Conservation (phyloP, 2,888 invertebrate genomes). For the Icerya purchasi region DNA sequence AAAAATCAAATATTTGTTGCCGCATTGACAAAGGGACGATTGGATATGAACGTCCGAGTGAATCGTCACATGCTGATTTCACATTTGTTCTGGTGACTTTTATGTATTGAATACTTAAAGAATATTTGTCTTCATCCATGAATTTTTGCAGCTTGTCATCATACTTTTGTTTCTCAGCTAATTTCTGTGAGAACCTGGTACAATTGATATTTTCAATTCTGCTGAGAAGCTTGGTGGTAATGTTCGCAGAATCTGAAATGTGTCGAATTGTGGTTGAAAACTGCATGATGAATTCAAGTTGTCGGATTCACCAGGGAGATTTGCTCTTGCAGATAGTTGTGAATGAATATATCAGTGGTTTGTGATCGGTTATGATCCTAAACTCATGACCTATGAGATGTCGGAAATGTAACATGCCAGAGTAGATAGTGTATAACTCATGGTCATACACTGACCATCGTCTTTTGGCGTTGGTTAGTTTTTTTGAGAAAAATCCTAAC, state of each 20-base stretch:
- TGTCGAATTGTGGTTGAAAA: conserved; percentile 13
- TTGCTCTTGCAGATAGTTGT: conserved; percentile 5
- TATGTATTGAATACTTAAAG: not conserved
- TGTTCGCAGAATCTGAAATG: conserved; percentile 9
- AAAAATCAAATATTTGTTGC: conserved; percentile 10
- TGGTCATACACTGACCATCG: conserved; percentile 14
- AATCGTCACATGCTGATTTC: conserved; percentile 6
- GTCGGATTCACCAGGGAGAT: conserved; percentile 5
- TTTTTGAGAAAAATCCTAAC: conserved; percentile 15
- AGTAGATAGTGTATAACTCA: conserved; percentile 14
- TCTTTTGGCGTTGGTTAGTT: conserved; percentile 8
- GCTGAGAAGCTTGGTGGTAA: conserved; percentile 9
- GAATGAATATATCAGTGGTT: conserved; percentile 14
- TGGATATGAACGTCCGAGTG: conserved; percentile 18
- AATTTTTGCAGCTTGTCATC: conserved; percentile 3
- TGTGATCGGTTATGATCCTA: conserved; percentile 15
- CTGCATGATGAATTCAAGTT: conserved; percentile 12
- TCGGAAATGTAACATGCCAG: conserved; percentile 12
- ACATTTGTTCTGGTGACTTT: not conserved
- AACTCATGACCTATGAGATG: conserved; percentile 15
- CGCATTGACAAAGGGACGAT: conserved; percentile 6
- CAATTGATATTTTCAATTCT: conserved; percentile 11
- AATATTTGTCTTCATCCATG: conserved; percentile 11
- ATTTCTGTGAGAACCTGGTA: too few relatives aligned
- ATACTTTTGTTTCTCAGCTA: not conserved